These are phyloP conservation scores for Circaetus gallicus DNA, from an alignment of 2,113 vertebrate species.

Conservation along the genomic window DNA sequence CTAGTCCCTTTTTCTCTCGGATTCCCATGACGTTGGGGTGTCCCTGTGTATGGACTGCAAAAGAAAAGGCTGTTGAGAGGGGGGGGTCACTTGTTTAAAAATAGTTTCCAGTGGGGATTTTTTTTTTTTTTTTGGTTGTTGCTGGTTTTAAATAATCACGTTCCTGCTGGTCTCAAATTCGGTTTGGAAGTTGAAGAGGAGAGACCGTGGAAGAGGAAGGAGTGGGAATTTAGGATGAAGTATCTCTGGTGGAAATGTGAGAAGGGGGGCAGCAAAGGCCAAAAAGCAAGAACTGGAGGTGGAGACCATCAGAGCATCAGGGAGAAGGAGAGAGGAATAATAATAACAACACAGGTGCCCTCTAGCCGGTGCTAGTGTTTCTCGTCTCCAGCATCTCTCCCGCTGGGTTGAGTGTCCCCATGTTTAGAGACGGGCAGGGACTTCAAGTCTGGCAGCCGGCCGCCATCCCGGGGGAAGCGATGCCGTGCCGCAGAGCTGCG, in stretches of 20 bases:
- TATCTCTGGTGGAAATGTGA: background rate
- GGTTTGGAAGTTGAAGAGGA: background rate
- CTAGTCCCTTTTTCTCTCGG: background rate
- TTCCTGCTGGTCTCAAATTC: background rate
- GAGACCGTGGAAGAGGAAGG: background rate
- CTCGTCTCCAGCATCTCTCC: background rate
- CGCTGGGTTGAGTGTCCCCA: accelerated
- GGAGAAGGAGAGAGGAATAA: background rate
- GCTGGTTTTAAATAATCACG: background rate
- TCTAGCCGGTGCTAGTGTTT: background rate
- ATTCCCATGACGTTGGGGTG: background rate
- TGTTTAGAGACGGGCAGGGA: background rate
- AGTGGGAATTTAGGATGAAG: background rate
- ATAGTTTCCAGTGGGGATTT: background rate
- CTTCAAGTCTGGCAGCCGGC: background rate
- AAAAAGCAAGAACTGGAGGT: background rate
- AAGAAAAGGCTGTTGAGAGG: background rate
- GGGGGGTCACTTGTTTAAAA: too few species aligned
- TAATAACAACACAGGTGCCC: background rate
- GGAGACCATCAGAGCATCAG: background rate
- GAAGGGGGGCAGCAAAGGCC: background rate
- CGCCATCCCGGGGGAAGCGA: accelerated
- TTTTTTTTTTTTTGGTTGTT: background rate
- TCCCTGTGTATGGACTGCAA: background rate
- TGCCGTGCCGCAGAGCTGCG: accelerated